Conservation (phyloP, 2,797 vertebrate species). For the Antrozous pallidus region DNA sequence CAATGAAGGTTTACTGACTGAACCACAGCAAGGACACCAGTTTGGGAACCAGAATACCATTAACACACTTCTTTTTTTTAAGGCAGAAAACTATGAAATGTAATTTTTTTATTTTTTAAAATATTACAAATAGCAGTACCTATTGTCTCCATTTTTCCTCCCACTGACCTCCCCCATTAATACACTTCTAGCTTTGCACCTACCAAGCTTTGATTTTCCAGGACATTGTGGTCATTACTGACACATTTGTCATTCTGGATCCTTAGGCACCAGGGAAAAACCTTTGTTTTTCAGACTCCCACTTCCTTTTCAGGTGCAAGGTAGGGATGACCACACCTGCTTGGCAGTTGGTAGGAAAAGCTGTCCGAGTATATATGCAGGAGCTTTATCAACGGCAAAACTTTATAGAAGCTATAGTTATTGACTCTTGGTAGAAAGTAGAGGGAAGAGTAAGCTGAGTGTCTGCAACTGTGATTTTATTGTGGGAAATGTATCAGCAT, state of each 20-base stretch:
- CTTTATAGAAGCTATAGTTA: background rate
- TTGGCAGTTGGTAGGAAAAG: background rate
- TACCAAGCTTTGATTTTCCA: background rate
- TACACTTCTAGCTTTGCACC: background rate
- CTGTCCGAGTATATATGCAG: background rate
- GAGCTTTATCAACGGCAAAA: background rate
- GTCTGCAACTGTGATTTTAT: background rate
- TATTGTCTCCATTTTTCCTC: no score
- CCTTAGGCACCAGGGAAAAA: background rate
- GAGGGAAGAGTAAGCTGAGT: background rate
- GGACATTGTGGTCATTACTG: background rate
- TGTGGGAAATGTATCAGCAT: background rate
- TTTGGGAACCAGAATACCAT: background rate
- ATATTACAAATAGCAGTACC: no score
- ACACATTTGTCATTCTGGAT: background rate
- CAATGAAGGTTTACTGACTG: background rate
- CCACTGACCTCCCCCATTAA: no score
- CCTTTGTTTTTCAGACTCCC: background rate
- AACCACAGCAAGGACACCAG: background rate
- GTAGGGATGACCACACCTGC: background rate
- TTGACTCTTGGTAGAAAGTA: background rate
- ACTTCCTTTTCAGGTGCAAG: background rate
- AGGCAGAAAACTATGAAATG: no score
- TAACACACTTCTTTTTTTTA: no score
- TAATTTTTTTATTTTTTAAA: no score